Base-by-base conservation (phyloP, 1,140 invertebrate genomes). In the Tenebrio molitor region DNA sequence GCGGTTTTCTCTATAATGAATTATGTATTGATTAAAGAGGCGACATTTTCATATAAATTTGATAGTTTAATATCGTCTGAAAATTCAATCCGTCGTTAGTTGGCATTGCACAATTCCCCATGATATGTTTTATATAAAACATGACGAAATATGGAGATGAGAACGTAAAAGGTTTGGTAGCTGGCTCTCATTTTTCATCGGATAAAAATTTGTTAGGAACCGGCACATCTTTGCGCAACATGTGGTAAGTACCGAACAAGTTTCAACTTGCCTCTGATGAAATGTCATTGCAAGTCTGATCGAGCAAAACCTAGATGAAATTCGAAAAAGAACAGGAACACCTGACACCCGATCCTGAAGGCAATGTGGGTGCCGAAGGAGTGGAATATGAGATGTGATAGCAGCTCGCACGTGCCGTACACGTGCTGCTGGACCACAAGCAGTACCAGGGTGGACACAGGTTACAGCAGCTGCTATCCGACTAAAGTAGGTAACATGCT, bases 401-500 rank as follows among this genome's bases (percentile, higher is more conserved):
- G 41, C 25, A 25, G 36, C 64, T 17, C 63, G 67, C 77, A 78
- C 77, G 75, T 78, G 77, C 69, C 41, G 15, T 58, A 63, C 75
- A 76, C 77, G 75, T 76, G 71, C 71, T 63, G 62, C 34, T 71
- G 62, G 58, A 76, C 46, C 69, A 44, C 44, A 23, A 53, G 46
- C 44, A 50, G 17, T 50, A 50, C 19, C 42, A 50, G 65, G 74
- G 72, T 74, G 77, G 74, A 78, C 73, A 77, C 78, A 79, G 78
- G 78, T 78, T 78, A 75, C 50, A 74, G 76, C 75, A 77, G 77
- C 78, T 77, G 78, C 71, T 64, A 72, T 66, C 50, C 71, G 69
- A 73, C 75, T 71, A 62, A 77, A 72, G 69, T 77, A 78, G 78
- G 77, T 78, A 77, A 79, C 72, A 74, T 72, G 71, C 76, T 78